phyloP scores from a whole-genome alignment of 2,797 vertebrate genomes.

The Peromyscus attwateri region DNA sequence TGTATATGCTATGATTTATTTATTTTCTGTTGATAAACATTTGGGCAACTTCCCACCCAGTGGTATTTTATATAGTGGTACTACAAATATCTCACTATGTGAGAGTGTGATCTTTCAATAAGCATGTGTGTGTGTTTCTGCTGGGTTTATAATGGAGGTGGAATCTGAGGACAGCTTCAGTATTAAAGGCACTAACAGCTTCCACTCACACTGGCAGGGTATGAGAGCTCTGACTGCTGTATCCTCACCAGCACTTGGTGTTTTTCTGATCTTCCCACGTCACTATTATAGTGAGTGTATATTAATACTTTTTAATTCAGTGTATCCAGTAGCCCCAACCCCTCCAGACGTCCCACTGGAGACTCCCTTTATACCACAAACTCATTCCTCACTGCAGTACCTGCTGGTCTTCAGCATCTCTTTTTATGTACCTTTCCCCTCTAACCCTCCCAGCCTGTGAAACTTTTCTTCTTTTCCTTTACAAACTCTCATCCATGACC shows the following conservation, averaged over 20 bases:
- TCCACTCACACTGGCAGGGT: not conserved
- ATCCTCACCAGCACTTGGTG: not conserved
- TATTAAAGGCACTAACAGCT: not conserved
- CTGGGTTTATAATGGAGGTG: not conserved
- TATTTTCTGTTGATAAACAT: not conserved
- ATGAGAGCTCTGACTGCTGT: not conserved
- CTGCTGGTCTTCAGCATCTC: not conserved
- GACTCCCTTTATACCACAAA: not conserved
- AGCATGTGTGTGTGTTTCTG: not conserved
- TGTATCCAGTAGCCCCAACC: not conserved
- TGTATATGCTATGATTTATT: not conserved
- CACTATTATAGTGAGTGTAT: not conserved
- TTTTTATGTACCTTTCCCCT: not conserved
- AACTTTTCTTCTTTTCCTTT: not conserved
- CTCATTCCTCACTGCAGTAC: not conserved
- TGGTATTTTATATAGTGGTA: not conserved
- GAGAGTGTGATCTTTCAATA: not conserved
- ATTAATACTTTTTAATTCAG: conserved; percentile 11
- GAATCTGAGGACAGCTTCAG: not conserved
- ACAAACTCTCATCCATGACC: not conserved
- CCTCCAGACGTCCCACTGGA: not conserved
- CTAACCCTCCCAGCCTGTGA: not conserved
- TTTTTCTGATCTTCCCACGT: not conserved
- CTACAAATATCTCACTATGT: not conserved
- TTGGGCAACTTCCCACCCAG: not conserved